phyloP scores from a whole-genome alignment of 1,140 invertebrate species.

The Tyrophagus putrescentiae region DNA sequence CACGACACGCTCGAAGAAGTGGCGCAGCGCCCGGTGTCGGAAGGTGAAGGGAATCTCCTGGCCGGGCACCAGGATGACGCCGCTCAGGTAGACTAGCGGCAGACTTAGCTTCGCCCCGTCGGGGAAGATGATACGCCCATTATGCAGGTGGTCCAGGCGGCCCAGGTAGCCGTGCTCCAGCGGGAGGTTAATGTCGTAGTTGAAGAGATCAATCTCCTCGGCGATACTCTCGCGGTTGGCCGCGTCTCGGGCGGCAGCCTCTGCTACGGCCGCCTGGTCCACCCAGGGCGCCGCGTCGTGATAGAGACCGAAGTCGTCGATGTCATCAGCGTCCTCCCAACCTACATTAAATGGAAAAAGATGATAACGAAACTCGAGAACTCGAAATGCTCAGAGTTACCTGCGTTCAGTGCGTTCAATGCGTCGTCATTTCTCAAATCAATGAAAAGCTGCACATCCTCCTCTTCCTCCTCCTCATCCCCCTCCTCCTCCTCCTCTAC shows the following conservation, averaged over 20 bases:
- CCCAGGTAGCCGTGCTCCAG: constrained; percentile 44
- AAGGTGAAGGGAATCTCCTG: constrained; percentile 54
- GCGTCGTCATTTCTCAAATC: neutral
- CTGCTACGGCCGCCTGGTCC: too few relatives aligned
- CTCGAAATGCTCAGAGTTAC: too few relatives aligned
- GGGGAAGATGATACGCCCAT: constrained; percentile 46
- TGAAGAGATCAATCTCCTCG: neutral
- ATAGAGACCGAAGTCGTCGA: too few relatives aligned
- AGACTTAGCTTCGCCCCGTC: constrained; percentile 37
- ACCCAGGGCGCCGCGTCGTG: too few relatives aligned
- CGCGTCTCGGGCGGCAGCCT: too few relatives aligned
- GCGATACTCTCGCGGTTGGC: too few relatives aligned
- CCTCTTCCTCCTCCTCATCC: neutral
- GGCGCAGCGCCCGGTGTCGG: constrained; percentile 37
- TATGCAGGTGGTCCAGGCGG: constrained; percentile 44
- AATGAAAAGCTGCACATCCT: neutral
- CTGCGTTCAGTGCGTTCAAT: too few relatives aligned
- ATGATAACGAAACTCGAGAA: neutral
- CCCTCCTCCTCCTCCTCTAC: neutral
- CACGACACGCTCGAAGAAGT: constrained; percentile 43
- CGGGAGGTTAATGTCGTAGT: constrained; percentile 29
- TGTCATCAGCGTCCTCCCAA: neutral
- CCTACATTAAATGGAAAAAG: neutral
- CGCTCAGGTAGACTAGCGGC: constrained; percentile 43
- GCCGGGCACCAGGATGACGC: constrained; percentile 50